Conservation (phyloP, 1,140 invertebrate genomes). For the Semibalanus balanoides region DNA sequence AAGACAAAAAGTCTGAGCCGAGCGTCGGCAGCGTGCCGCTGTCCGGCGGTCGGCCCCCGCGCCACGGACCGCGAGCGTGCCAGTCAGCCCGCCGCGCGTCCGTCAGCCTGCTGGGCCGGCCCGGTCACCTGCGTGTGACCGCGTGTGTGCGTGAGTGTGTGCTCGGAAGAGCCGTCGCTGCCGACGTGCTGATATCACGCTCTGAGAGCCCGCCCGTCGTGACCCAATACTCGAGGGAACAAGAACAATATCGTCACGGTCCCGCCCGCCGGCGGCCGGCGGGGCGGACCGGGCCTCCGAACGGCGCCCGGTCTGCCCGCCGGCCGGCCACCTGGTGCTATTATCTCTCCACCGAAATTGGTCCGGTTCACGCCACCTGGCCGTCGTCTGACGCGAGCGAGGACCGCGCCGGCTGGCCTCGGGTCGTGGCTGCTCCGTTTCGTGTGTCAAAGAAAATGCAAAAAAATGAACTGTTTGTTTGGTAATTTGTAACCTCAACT, state of each 20-base stretch:
- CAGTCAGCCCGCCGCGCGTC: no score
- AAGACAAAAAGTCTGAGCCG: neutral
- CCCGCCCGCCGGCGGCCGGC: no score
- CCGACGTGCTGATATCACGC: no score
- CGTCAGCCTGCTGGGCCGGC: no score
- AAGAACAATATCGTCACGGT: neutral
- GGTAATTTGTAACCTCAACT: neutral
- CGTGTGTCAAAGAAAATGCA: neutral
- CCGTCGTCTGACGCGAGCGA: neutral
- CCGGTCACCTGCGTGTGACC: neutral
- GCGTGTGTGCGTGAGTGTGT: neutral
- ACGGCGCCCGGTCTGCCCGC: no score
- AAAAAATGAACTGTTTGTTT: constrained; percentile 3
- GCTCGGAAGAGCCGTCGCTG: no score
- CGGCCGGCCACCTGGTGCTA: no score
- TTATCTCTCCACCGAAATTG: neutral
- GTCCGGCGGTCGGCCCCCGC: no score
- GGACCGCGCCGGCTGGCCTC: no score
- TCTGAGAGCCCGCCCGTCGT: no score
- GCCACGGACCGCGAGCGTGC: no score
- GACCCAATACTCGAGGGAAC: neutral
- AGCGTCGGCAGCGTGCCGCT: neutral
- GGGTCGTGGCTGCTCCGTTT: neutral
- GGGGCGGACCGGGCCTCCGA: no score
- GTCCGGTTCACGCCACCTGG: neutral